phyloP scores from a whole-genome alignment of 2,888 invertebrate species.

The Drosophila putrida region DNA sequence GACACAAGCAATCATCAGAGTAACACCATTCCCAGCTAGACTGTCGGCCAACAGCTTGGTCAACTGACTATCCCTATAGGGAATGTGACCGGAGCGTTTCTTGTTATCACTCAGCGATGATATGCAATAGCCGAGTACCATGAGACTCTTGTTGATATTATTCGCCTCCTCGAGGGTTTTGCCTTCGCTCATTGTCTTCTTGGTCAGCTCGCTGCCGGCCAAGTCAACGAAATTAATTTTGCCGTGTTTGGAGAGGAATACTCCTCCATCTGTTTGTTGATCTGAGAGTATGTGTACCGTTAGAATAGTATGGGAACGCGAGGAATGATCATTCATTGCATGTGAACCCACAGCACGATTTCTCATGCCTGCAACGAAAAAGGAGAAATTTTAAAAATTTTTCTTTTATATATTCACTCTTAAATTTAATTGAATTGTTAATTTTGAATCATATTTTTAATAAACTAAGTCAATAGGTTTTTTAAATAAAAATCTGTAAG shows the following conservation, averaged over 20 bases:
- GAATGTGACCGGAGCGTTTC: constrained; percentile 93
- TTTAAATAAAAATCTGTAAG: background rate
- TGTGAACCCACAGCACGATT: constrained; percentile 96
- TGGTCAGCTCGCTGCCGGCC: constrained; percentile 98
- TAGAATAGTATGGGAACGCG: constrained; percentile 93
- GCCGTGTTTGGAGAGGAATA: constrained; percentile 95
- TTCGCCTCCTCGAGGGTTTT: constrained; percentile 97
- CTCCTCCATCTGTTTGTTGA: constrained; percentile 91
- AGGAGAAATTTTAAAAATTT: too few species aligned
- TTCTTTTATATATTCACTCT: too few species aligned
- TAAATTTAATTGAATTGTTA: too few species aligned
- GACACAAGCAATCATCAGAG: constrained; percentile 98
- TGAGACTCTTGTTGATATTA: constrained; percentile 97
- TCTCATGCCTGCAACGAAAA: constrained; percentile 90
- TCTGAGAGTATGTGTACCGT: constrained; percentile 96
- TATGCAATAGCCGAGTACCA: constrained; percentile 98
- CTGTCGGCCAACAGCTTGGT: constrained; percentile 97
- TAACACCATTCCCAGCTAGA: constrained; percentile 96
- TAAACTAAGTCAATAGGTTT: too few species aligned
- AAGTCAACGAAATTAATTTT: constrained; percentile 98
- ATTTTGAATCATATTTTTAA: too few species aligned
- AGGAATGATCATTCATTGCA: constrained; percentile 97
- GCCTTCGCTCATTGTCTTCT: constrained; percentile 94
- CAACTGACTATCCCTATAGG: constrained; percentile 96
- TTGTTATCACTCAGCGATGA: constrained; percentile 94